phyloP scores from a whole-genome alignment of 1,140 invertebrate species.

The Bombus balteatus region DNA sequence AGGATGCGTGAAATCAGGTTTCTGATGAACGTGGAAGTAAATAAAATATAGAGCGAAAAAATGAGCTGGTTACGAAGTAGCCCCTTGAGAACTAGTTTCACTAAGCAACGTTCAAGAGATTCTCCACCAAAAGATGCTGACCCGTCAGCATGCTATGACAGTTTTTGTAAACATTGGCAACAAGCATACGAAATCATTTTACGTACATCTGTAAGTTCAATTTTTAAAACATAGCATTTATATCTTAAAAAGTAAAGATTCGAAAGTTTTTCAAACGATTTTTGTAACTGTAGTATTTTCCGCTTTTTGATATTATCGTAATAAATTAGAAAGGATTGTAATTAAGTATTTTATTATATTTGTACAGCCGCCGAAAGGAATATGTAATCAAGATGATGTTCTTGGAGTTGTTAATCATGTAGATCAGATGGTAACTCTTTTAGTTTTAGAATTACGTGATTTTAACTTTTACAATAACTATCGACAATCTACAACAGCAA shows the following conservation, averaged over 20 bases:
- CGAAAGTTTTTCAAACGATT: neutral
- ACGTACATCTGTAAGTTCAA: conserved; percentile 84
- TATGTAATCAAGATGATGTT: conserved; percentile 90
- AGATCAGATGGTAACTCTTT: conserved; percentile 94
- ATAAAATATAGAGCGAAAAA: conserved; percentile 38
- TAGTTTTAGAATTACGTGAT: conserved; percentile 90
- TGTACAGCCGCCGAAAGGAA: conserved; percentile 79
- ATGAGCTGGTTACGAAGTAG: conserved; percentile 88
- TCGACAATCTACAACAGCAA: conserved; percentile 79
- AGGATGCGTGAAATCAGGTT: conserved; percentile 14
- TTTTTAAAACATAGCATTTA: neutral
- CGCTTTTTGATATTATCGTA: neutral
- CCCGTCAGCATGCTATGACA: conserved; percentile 93
- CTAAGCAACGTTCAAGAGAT: conserved; percentile 77
- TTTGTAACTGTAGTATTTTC: neutral
- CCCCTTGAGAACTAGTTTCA: conserved; percentile 84
- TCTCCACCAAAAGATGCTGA: conserved; percentile 85
- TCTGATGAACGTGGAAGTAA: conserved; percentile 6
- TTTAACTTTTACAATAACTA: conserved; percentile 77
- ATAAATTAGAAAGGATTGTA: neutral
- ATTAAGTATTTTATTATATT: conserved; percentile 16
- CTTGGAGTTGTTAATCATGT: conserved; percentile 95
- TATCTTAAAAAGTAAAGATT: neutral
- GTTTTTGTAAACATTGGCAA: conserved; percentile 97
- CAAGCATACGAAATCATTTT: conserved; percentile 93